Evolutionary conservation across 2,888 invertebrate species (phyloP).

Genomic region (Lasioglossum figueresi): DNA sequence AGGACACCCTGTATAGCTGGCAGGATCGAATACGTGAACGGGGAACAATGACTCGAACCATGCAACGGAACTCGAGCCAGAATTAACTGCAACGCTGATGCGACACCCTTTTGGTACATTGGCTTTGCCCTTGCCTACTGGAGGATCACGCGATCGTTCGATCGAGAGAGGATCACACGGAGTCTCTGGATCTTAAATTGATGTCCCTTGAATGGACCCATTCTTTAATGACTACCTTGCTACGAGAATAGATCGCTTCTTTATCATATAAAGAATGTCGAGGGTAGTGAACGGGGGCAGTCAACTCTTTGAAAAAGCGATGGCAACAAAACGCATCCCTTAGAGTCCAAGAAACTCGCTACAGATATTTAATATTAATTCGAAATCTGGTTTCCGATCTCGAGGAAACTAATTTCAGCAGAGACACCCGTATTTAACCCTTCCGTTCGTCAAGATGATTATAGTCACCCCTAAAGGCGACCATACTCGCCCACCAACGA

Average conservation of each 20-base stretch:
- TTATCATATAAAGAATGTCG: neutral
- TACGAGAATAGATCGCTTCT: slow-evolving; percentile 4
- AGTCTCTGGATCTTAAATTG: neutral
- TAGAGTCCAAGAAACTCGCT: neutral
- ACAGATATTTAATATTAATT: neutral
- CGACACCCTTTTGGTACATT: slow-evolving; percentile 13
- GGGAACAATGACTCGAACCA: neutral
- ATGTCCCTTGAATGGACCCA: neutral
- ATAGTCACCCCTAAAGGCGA: neutral
- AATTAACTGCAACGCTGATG: slow-evolving; percentile 9
- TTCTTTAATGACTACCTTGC: neutral
- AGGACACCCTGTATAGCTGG: neutral
- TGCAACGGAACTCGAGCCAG: slow-evolving; percentile 11
- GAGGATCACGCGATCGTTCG: slow-evolving; percentile 6
- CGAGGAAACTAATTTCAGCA: neutral
- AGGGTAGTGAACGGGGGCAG: neutral
- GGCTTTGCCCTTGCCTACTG: slow-evolving; percentile 7
- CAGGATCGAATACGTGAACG: neutral
- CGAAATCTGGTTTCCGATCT: neutral
- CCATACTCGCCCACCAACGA: neutral
- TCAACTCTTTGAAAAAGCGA: neutral
- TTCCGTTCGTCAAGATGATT: neutral
- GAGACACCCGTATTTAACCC: neutral
- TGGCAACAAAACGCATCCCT: neutral
- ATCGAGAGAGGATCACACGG: neutral